Evolutionary conservation across 2,797 vertebrate genomes (phyloP).

Genomic region (Acipenser ruthenus): DNA sequence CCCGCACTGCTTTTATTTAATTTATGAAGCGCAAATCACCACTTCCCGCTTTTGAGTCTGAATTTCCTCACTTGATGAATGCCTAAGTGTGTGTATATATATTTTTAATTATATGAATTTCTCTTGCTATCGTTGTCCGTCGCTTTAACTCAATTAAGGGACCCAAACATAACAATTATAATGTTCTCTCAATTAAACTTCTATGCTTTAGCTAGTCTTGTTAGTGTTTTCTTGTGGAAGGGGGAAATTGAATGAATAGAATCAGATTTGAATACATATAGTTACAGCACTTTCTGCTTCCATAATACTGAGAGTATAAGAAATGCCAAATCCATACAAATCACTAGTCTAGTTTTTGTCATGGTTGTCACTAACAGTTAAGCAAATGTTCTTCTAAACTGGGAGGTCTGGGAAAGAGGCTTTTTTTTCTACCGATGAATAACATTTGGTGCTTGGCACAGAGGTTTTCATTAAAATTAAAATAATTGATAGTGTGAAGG

Average conservation of each 20-base stretch:
- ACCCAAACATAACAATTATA: slow-evolving; percentile 10
- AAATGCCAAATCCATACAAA: slow-evolving; percentile 26
- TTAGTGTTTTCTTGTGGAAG: neutral
- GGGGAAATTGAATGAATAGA: slow-evolving; percentile 13
- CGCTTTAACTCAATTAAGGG: slow-evolving; percentile 19
- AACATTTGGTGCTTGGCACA: slow-evolving; percentile 19
- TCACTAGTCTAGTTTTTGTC: slow-evolving; percentile 24
- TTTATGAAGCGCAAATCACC: slow-evolving; percentile 10
- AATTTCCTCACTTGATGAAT: slow-evolving; percentile 26
- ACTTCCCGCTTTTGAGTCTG: slow-evolving; percentile 11
- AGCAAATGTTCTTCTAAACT: slow-evolving; percentile 19
- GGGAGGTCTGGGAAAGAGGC: slow-evolving; percentile 26
- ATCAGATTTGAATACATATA: slow-evolving; percentile 16
- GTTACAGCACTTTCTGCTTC: slow-evolving; percentile 19
- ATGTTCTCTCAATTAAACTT: slow-evolving; percentile 8
- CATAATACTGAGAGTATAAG: slow-evolving; percentile 22
- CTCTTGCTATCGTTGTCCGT: slow-evolving; percentile 16
- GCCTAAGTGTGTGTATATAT: slow-evolving; percentile 14
- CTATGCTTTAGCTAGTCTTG: neutral
- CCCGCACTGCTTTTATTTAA: slow-evolving; percentile 12
- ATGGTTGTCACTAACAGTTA: slow-evolving; percentile 32
- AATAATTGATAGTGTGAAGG: slow-evolving; percentile 20
- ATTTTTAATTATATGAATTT: slow-evolving; percentile 19
- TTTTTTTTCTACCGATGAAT: slow-evolving; percentile 22
- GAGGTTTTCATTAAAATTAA: slow-evolving; percentile 8